These are phyloP conservation scores for Drosophila lacertosa DNA, from an alignment of 1,140 invertebrate genomes.

Conservation along the genomic window DNA sequence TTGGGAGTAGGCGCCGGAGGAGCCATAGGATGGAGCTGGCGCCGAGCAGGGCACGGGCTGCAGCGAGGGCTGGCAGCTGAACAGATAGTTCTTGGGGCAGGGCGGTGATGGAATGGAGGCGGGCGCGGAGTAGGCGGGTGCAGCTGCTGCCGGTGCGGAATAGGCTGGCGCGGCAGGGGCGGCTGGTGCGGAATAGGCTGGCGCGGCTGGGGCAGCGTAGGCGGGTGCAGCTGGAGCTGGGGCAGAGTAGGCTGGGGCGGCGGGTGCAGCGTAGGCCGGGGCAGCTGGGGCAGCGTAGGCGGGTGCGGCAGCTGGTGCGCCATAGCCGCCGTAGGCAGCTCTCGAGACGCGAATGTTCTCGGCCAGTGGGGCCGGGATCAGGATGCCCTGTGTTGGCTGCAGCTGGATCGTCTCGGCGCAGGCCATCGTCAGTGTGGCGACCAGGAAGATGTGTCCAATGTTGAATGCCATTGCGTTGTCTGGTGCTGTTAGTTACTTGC, in stretches of 20 bases:
- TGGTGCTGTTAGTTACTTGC: slow-evolving; percentile 40
- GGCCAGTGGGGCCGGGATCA: slow-evolving; percentile 70
- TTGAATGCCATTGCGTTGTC: slow-evolving; percentile 57
- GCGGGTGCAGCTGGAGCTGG: slow-evolving; percentile 46
- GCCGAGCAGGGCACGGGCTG: slow-evolving; percentile 74
- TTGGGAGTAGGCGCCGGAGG: slow-evolving; percentile 66
- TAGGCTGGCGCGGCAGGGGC: slow-evolving; percentile 33
- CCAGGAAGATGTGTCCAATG: slow-evolving; percentile 53
- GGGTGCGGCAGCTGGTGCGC: slow-evolving; percentile 46
- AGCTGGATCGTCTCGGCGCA: slow-evolving; percentile 69
- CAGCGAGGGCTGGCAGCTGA: slow-evolving; percentile 79
- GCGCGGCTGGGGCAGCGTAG: slow-evolving; percentile 31
- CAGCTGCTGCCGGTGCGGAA: slow-evolving; percentile 33
- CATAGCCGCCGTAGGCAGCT: slow-evolving; percentile 65
- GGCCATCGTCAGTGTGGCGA: slow-evolving; percentile 34
- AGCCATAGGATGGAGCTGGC: slow-evolving; percentile 59
- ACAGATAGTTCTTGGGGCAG: slow-evolving; percentile 79
- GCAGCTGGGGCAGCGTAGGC: slow-evolving; percentile 43
- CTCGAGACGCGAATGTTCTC: slow-evolving; percentile 70
- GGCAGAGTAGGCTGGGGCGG: slow-evolving; percentile 48
- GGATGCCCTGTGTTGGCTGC: slow-evolving; percentile 72
- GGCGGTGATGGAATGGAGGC: slow-evolving; percentile 62
- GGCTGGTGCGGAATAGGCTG: slow-evolving; percentile 32
- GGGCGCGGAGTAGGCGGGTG: slow-evolving; percentile 43
- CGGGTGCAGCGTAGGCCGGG: slow-evolving; percentile 36